Conservation (phyloP, 1,140 invertebrate genomes). For the Pomacea maculata region DNA sequence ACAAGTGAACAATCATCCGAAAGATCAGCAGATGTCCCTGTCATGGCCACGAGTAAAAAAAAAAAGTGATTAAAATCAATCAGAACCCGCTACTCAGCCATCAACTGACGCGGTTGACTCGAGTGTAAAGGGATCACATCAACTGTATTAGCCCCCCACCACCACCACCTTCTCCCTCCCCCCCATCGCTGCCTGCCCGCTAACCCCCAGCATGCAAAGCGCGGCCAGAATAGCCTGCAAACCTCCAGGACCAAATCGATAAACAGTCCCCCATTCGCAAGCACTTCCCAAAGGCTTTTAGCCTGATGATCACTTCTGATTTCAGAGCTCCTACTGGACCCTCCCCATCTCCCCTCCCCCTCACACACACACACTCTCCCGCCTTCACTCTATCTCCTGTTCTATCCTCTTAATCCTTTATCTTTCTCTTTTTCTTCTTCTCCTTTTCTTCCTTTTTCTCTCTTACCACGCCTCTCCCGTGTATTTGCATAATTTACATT, state of each 20-base stretch:
- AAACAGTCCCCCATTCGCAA: not conserved
- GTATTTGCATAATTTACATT: not conserved
- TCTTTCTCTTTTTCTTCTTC: not conserved
- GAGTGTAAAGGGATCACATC: not conserved
- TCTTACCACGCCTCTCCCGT: not conserved
- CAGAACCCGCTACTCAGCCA: not conserved
- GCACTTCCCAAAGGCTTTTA: too few relatives aligned
- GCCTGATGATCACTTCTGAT: too few relatives aligned
- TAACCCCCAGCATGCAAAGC: too few relatives aligned
- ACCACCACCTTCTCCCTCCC: not conserved
- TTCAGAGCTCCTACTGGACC: too few relatives aligned
- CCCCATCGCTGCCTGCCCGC: too few relatives aligned
- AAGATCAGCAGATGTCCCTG: not conserved
- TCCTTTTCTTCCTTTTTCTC: not conserved
- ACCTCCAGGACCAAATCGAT: not conserved
- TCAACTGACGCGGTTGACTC: not conserved
- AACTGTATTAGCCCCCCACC: not conserved
- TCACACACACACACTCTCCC: too few relatives aligned
- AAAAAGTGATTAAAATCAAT: not conserved
- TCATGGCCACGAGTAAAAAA: not conserved
- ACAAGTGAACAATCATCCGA: not conserved
- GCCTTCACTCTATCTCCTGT: too few relatives aligned
- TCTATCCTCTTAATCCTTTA: too few relatives aligned
- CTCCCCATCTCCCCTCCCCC: too few relatives aligned
- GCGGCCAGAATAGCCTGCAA: too few relatives aligned